Percentiles rank a stretch among this genome's conserved stretches.
Conservation (phyloP, 1,140 invertebrate genomes). For the Neuroterus valhalla region DNA sequence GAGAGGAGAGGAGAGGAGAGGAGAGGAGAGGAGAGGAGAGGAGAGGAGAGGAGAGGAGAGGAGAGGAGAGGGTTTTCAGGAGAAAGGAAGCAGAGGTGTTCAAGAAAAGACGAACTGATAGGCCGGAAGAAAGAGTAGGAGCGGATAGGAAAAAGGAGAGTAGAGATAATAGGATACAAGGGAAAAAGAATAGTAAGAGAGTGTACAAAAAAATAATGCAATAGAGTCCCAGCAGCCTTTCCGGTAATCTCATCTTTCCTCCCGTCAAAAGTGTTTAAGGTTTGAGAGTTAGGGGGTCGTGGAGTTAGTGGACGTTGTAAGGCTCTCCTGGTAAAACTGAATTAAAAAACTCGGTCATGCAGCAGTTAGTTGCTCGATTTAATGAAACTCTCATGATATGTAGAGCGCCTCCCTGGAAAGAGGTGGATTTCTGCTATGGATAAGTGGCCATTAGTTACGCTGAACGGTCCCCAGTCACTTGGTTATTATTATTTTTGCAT, state of each 20-base stretch:
- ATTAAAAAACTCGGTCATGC: slow-evolving; percentile 57
- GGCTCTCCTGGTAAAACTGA: slow-evolving; percentile 30
- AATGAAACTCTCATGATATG: slow-evolving; percentile 58
- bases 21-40: no score
- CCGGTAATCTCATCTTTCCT: background rate
- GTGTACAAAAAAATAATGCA: no score
- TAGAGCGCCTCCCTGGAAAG: slow-evolving; percentile 42
- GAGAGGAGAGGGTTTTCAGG: no score
- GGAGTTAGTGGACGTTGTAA: background rate
- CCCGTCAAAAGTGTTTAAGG: background rate
- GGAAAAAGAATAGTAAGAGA: no score
- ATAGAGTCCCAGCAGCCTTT: no score
- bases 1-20: no score
- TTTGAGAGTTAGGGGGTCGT: background rate
- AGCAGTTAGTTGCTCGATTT: slow-evolving; percentile 59
- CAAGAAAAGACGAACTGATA: no score
- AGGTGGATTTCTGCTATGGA: slow-evolving; percentile 48
- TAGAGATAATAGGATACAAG: no score
- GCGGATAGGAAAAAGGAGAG: no score
- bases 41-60: no score
- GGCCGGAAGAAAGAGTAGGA: no score
- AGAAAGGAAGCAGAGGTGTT: no score
- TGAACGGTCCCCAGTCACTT: slow-evolving; percentile 47
- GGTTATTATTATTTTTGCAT: slow-evolving; percentile 49
- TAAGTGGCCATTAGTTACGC: slow-evolving; percentile 60